Base-by-base conservation (phyloP, 2,888 invertebrate genomes). In the Nineta flava region DNA sequence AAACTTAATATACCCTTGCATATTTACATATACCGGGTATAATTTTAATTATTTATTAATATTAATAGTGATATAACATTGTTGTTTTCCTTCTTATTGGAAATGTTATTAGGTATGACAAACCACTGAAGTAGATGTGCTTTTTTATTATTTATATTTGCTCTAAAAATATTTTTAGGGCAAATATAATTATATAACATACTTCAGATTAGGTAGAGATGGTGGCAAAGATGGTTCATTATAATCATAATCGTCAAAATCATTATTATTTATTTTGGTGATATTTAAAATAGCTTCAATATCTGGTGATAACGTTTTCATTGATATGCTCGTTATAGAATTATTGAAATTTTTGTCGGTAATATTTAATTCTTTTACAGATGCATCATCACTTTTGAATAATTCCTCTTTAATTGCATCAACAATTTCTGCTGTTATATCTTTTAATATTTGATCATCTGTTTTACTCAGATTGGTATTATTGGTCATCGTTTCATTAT, bases 151-250 rank as follows among this genome's bases (percentile, higher is more conserved):
- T n/a, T n/a, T n/a, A n/a, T n/a, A n/a, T n/a, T n/a, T n/a, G n/a
- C n/a, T n/a, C n/a, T n/a, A n/a, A n/a, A n/a, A n/a, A n/a, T n/a
- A n/a, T n/a, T n/a, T n/a, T n/a, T n/a, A n/a, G n/a, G n/a, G n/a
- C n/a, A n/a, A n/a, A n/a, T n/a, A n/a, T n/a, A n/a, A n/a, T n/a
- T n/a, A n/a, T n/a, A n/a, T 15, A 31, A 60, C 67, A 70, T 70
- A 82, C 83, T 79, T 79, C 47, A 87, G 70, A 65, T 87, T 87
- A 0, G 87, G 87, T 50, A 87, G 64, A 9, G 86, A 86, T n/a
- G 87, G 87, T 2, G 87, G 87, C 50, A 87, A 62, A 1, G 84
- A 81, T 1, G 81, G 79, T 55, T 79, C 77, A 47, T 71, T 74
- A 59, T 83, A 83, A 59, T 83, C 83, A 58, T 79, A 81, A 57